Evolutionary conservation across 2,888 invertebrate species (phyloP).

Genomic region (Hipparchia sbordonii): DNA sequence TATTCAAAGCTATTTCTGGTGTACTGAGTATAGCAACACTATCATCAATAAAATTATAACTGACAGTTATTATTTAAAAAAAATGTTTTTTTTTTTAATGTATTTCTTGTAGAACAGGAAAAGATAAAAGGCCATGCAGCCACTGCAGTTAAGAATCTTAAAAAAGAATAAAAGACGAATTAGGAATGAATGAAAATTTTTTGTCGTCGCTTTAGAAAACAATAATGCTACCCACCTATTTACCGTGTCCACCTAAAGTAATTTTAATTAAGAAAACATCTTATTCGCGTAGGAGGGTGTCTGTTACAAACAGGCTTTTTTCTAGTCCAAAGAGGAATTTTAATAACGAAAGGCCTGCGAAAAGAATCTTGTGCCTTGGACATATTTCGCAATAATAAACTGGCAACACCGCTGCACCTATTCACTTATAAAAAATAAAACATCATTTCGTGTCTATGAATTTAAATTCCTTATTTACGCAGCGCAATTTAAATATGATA

Average conservation of each 20-base stretch:
- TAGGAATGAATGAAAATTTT: no score
- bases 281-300: constrained; percentile 36
- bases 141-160: no score
- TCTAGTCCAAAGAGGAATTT: constrained; percentile 36
- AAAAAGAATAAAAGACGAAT: no score
- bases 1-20: no score
- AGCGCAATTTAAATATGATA: constrained; percentile 16
- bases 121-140: no score
- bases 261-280: constrained; percentile 38
- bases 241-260: constrained; percentile 24
- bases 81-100: no score
- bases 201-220: no score
- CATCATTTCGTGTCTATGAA: constrained; percentile 15
- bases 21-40: no score
- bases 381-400: constrained; percentile 21
- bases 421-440: constrained; percentile 10
- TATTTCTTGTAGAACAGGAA: no score
- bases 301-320: constrained; percentile 39
- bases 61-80: no score
- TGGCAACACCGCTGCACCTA: constrained; percentile 9
- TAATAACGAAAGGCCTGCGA: constrained; percentile 29
- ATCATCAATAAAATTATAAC: no score
- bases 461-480: constrained; percentile 7
- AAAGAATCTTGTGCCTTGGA: constrained; percentile 20
- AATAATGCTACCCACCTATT: not conserved